Conservation (phyloP, 2,113 vertebrate genomes). For the Formicarius rufipectus region DNA sequence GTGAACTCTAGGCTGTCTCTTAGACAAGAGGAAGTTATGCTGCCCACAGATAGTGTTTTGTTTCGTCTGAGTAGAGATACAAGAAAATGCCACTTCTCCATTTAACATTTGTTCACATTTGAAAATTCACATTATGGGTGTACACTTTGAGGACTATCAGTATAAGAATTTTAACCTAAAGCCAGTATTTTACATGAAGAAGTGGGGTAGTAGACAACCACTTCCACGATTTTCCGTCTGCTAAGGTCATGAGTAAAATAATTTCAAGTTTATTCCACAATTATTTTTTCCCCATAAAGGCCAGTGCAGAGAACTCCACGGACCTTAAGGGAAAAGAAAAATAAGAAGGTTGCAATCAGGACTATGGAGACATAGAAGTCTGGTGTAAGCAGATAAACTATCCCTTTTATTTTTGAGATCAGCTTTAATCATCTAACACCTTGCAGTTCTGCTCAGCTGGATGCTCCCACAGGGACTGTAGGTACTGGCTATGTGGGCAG, state of each 20-base stretch:
- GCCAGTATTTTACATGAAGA: neutral
- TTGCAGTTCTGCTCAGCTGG: neutral
- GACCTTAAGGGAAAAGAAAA: neutral
- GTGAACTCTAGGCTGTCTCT: neutral
- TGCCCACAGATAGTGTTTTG: neutral
- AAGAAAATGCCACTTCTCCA: neutral
- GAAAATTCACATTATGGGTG: neutral
- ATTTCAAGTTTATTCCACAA: neutral
- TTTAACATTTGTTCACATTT: neutral
- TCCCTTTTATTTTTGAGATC: neutral
- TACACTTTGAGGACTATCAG: neutral
- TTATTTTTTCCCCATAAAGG: neutral
- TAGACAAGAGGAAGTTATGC: neutral
- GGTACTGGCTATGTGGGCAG: neutral
- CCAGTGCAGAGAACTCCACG: neutral
- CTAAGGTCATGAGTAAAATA: neutral
- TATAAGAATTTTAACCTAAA: neutral
- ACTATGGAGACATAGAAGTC: neutral
- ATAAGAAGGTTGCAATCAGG: neutral
- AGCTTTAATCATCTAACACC: neutral
- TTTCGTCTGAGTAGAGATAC: neutral
- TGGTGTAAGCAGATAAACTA: neutral
- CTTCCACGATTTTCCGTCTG: neutral
- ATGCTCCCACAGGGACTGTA: neutral
- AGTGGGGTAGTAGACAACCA: neutral